These are phyloP conservation scores for Dreissena rostriformis DNA, from an alignment of 1,140 invertebrate genomes.

Conservation along the genomic window DNA sequence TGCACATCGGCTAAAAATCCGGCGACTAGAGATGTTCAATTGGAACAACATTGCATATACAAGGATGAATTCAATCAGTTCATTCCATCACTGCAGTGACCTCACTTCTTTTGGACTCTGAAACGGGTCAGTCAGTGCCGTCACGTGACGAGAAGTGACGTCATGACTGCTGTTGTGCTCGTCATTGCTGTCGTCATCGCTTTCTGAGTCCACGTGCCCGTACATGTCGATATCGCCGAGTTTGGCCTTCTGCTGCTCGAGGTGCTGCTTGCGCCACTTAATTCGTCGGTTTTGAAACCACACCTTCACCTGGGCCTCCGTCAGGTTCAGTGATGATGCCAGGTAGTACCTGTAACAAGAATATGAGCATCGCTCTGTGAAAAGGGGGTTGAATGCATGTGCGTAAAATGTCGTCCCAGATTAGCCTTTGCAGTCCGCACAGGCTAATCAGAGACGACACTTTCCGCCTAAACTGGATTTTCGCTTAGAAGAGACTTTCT, in stretches of 20 bases:
- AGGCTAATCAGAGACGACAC: no score
- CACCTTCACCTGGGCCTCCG: slow-evolving; percentile 91
- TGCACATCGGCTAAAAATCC: not conserved
- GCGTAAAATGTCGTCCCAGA: no score
- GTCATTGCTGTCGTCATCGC: slow-evolving; percentile 44
- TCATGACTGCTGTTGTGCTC: slow-evolving; percentile 24
- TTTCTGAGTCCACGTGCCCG: slow-evolving; percentile 59
- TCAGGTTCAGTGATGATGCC: slow-evolving; percentile 77
- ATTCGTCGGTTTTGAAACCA: slow-evolving; percentile 99
- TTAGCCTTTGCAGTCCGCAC: no score
- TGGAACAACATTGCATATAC: not conserved
- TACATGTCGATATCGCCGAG: slow-evolving; percentile 85
- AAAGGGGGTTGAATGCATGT: no score
- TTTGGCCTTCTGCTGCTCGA: slow-evolving; percentile 94
- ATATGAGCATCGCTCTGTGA: no score
- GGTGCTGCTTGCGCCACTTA: slow-evolving; percentile 96
- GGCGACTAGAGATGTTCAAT: not conserved
- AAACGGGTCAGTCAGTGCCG: slow-evolving; percentile 44
- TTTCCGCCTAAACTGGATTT: no score
- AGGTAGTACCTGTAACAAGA: slow-evolving; percentile 77
- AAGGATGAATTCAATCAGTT: not conserved
- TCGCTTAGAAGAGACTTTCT: no score
- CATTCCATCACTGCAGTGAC: slow-evolving; percentile 22
- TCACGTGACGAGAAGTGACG: slow-evolving; percentile 7
- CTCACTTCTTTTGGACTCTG: slow-evolving; percentile 45